Base-by-base conservation (phyloP, 2,888 invertebrate species). In the Siphonodentalium dalli region DNA sequence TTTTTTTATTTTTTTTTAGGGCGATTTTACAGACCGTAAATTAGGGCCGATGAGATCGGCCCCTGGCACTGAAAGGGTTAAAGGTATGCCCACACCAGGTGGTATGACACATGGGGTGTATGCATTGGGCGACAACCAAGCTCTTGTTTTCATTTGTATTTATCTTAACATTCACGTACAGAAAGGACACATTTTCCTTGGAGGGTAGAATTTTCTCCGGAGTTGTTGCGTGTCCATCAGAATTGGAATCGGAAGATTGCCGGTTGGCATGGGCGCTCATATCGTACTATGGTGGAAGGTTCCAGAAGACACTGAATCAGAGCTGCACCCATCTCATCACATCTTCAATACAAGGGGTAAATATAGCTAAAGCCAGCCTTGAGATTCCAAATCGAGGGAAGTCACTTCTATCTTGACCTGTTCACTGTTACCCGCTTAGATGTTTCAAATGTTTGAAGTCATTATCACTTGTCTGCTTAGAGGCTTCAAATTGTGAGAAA, bases 321-420 rank as follows among this genome's bases (percentile, higher is more conserved):
- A 85, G 85, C 69, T 90, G 90, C 75, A 92, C 93, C 52, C 94
- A 95, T 85, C 85, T 97, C 58, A 87, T 97, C 64, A 88, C 89
- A 72, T 88, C 89, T 29, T 86, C 87, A 65, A 87, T 89, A 9
- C 84, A 84, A 46, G 91, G 92, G 33, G 86, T 84, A 71, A 74
- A n/a, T 21, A 24, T 18, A 34, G 4, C 6, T 29, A 11, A 29
- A 29, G 13, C 9, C 9, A 11, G 9, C 9, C 8, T 3, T 34
- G 24, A 18, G 11, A 3, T 18, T n/a, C 9, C 24, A 15, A 21
- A 21, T 37, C 37, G 13, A 15, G 26, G 11, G 15, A 21, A 21
- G 78, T 51, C 34, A n/a, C n/a, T n/a, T n/a, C 20, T 9, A 26
- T 41, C 21, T 40, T 27, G 23, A 2, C 35, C 13, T 45, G n/a